Evolutionary conservation across 2,888 invertebrate genomes (phyloP), one percentile per base, ranked within the genome.

Genomic region (Ryuthela nishihirai): DNA sequence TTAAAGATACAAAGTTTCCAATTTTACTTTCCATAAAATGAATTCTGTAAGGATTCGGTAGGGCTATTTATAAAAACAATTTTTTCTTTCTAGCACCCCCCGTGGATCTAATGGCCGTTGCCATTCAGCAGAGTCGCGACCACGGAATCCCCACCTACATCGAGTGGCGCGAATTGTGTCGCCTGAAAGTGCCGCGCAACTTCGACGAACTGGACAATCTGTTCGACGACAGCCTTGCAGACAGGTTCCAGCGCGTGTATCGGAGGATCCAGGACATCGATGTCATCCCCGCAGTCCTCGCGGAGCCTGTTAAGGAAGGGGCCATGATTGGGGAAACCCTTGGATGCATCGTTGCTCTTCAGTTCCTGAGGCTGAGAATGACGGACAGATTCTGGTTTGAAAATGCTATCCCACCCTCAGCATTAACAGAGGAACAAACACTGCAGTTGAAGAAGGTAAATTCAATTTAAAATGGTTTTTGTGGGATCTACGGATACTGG

Each of bases 351-450:
- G 71, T 94, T 9, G 85, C 85, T 24, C 74, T 83, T 49, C 93
- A 94, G 73, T 92, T 94, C 72, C 82, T 83, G 35, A 83, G 85
- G 63, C 76, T 90, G 4, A 83, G 90, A 69, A 84, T 85, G 68
- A 88, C 90, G 47, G 94, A 95, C 77, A 80, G 94, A 62, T 93
- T 92, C 73, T 95, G 93, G 92, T 94, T 92, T 71, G 94, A 94
- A 74, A 92, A 93, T 72, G 91, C 93, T 71, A 79, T 92, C 42
- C 91, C 91, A 0, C 91, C 91, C 0, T 89, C 90, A 12, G 85
- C 90, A 0, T 80, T 91, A 62, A 81, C 29, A n/a, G 10, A 10
- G 10, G 29, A 29, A n/a, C 29, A 29, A n/a, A 9, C n/a, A 10
- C 29, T 10, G 29, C 10, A 29, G n/a, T 9, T 29, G 10, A 9